Conservation (phyloP, 2,113 vertebrate species). For the Cnemophilus loriae region DNA sequence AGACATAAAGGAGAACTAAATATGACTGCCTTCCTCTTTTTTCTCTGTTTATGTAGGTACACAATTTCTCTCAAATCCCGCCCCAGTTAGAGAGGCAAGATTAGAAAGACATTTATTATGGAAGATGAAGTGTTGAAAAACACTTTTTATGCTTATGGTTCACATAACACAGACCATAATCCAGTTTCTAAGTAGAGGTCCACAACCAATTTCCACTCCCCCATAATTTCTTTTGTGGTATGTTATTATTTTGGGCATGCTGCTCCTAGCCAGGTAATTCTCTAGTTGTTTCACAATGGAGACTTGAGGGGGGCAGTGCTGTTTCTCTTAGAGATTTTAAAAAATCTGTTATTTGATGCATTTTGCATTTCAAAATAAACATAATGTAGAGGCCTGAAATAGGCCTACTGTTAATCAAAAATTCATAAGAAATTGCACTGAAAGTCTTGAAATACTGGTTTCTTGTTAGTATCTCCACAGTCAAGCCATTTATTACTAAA, state of each 20-base stretch:
- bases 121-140: neutral
- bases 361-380: neutral
- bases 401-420: neutral
- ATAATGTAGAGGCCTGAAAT: neutral
- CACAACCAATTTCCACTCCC: neutral
- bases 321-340: neutral
- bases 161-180: neutral
- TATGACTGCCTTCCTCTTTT: neutral
- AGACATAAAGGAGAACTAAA: neutral
- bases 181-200: neutral
- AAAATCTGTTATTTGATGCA: neutral
- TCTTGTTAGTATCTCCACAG: neutral
- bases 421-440: neutral
- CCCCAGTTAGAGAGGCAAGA: neutral
- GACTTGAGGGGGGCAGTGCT: neutral
- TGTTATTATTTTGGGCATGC: neutral
- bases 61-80: neutral
- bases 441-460: neutral
- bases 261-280: neutral
- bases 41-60: neutral
- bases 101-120: neutral
- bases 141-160: neutral
- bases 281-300: neutral
- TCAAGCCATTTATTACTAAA: neutral
- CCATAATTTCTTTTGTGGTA: neutral